A percentile compares a stretch with the other conserved stretches of the same genome.
phyloP scores from a whole-genome alignment of 2,888 invertebrate species.

The Chydorus sphaericus region DNA sequence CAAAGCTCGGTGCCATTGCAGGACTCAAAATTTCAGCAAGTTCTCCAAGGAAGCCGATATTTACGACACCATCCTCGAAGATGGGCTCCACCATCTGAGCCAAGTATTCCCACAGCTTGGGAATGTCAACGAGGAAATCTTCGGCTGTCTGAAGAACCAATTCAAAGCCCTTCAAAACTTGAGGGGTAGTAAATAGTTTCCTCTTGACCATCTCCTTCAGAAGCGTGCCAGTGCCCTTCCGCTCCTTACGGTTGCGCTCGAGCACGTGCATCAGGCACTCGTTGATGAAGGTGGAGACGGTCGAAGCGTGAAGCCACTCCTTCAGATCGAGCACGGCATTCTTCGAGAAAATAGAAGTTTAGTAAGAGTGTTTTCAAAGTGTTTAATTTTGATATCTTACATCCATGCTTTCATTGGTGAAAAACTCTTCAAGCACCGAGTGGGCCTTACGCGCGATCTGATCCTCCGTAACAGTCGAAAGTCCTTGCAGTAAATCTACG shows the following conservation, averaged over 20 bases:
- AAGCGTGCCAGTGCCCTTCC: constrained; percentile 35
- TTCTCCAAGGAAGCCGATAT: constrained; percentile 27
- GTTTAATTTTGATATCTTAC: background rate
- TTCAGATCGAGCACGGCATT: constrained; percentile 28
- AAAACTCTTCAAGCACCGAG: constrained; percentile 34
- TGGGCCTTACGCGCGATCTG: constrained; percentile 31
- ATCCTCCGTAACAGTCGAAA: constrained; percentile 23
- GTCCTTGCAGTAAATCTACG: constrained; percentile 14
- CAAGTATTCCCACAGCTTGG: constrained; percentile 64
- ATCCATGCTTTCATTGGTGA: constrained; percentile 29
- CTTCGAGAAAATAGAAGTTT: constrained; percentile 22
- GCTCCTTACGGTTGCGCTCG: constrained; percentile 26
- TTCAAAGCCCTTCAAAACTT: constrained; percentile 33
- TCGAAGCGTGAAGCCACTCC: constrained; percentile 25
- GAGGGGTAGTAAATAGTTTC: constrained; percentile 33
- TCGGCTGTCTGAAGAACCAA: constrained; percentile 47
- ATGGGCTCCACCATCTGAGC: constrained; percentile 51
- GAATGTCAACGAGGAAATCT: constrained; percentile 69
- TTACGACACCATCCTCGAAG: constrained; percentile 35
- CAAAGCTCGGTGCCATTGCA: constrained; percentile 27
- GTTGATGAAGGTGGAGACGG: constrained; percentile 24
- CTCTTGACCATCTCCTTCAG: constrained; percentile 36
- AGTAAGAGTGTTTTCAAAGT: no score
- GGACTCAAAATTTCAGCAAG: constrained; percentile 20
- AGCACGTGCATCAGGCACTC: constrained; percentile 25